Evolutionary conservation across 2,113 vertebrate genomes (phyloP).

Genomic region (Bos javanicus): DNA sequence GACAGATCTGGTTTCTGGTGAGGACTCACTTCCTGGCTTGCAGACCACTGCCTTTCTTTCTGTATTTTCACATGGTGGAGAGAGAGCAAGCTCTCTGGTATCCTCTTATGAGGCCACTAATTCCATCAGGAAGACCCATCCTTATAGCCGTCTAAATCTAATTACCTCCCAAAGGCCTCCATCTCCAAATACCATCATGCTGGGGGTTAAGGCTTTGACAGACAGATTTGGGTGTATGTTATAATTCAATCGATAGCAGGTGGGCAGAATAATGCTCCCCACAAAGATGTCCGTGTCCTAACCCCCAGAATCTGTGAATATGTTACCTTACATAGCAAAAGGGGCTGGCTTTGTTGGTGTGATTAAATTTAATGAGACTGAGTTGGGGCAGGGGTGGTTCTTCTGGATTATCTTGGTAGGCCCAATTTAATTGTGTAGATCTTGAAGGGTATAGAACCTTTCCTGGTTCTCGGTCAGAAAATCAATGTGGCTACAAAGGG

Average conservation of each 20-base stretch:
- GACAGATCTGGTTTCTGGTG: not conserved
- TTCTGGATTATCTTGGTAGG: not conserved
- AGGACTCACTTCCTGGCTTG: not conserved
- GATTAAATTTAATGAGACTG: not conserved
- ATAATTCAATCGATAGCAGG: not conserved
- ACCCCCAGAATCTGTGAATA: not conserved
- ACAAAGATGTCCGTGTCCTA: not conserved
- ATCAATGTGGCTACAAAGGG: not conserved
- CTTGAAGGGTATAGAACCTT: not conserved
- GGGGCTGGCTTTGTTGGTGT: not conserved
- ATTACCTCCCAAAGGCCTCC: not conserved
- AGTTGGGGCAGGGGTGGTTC: not conserved
- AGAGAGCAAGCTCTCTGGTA: not conserved
- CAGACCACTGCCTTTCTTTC: not conserved
- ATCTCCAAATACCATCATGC: not conserved
- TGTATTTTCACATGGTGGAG: not conserved
- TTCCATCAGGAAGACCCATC: not conserved
- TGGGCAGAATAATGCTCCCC: not conserved
- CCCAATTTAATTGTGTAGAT: not conserved
- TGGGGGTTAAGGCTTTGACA: not conserved
- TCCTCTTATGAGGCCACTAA: not conserved
- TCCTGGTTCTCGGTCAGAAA: not conserved
- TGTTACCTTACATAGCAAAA: not conserved
- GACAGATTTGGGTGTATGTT: not conserved
- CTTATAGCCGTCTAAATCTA: not conserved